phyloP scores from a whole-genome alignment of 2,113 vertebrate genomes.

The Poecilia latipinna region DNA sequence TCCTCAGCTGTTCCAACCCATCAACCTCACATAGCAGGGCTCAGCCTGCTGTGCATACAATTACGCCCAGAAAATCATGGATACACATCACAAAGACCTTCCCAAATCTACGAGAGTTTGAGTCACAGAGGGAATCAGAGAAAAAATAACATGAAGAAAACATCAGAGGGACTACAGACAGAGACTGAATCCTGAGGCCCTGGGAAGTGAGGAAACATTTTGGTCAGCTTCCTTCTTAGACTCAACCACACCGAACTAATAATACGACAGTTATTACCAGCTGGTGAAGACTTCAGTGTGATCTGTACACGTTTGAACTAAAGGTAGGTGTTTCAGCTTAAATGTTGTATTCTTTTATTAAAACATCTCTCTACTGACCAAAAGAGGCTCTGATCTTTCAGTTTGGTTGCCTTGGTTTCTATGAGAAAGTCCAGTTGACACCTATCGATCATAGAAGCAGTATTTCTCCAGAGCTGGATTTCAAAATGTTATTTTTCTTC shows the following conservation, averaged over 20 bases:
- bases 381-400: background rate
- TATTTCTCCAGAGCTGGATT: background rate
- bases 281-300: constrained; percentile 36
- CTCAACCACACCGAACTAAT: background rate
- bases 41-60: constrained; percentile 42
- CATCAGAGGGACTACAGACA: constrained; percentile 11
- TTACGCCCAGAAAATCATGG: constrained; percentile 36
- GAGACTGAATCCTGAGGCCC: constrained; percentile 15
- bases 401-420: background rate
- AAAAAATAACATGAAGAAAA: constrained; percentile 42
- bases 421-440: background rate
- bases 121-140: constrained; percentile 13
- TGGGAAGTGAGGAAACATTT: constrained; percentile 19
- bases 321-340: constrained; percentile 22
- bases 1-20: constrained; percentile 76
- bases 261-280: constrained; percentile 1
- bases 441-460: background rate
- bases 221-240: constrained; percentile 15
- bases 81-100: constrained; percentile 17
- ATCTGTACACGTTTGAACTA: constrained; percentile 26
- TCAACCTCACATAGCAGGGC: constrained; percentile 65
- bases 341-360: background rate
- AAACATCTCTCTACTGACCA: constrained; percentile 14
- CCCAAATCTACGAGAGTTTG: background rate
- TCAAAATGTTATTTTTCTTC: background rate